phyloP scores from a whole-genome alignment of 2,797 vertebrate species.

The Pipistrellus pipistrellus region DNA sequence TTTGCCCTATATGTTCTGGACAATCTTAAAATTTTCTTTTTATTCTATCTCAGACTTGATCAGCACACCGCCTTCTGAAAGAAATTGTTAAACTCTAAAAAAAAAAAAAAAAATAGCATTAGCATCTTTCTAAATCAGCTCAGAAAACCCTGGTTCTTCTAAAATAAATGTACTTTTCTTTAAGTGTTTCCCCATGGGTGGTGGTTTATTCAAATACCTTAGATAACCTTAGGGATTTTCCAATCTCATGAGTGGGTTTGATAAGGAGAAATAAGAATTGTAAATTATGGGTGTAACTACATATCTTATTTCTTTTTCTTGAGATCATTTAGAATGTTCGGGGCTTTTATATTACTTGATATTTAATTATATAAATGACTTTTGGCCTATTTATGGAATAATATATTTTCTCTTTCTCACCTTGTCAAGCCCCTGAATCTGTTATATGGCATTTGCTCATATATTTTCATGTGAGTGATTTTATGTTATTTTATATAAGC shows the following conservation, averaged over 20 bases:
- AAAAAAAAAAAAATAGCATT: neutral
- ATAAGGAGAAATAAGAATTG: slow-evolving; percentile 43
- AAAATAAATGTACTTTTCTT: slow-evolving; percentile 43
- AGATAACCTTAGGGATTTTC: slow-evolving; percentile 63
- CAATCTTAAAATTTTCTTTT: slow-evolving; percentile 4
- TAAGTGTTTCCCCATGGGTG: neutral
- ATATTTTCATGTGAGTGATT: neutral
- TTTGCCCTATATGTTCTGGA: neutral
- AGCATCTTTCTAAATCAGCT: slow-evolving; percentile 32
- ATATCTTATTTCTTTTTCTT: neutral
- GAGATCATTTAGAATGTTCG: neutral
- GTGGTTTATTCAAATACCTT: slow-evolving; percentile 18
- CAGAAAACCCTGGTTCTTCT: slow-evolving; percentile 42
- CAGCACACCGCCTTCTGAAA: neutral
- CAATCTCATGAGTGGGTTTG: neutral
- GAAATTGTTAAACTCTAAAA: neutral
- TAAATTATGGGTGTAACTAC: neutral
- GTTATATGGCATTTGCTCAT: neutral
- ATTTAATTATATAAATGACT: neutral
- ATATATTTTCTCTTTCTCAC: neutral
- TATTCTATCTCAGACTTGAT: neutral
- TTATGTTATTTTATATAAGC: neutral
- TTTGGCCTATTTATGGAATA: slow-evolving; percentile 11
- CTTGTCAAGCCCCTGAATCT: neutral
- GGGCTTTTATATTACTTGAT: neutral